Evolutionary conservation across 2,888 invertebrate species (phyloP).

Genomic region (Andrena minutula): DNA sequence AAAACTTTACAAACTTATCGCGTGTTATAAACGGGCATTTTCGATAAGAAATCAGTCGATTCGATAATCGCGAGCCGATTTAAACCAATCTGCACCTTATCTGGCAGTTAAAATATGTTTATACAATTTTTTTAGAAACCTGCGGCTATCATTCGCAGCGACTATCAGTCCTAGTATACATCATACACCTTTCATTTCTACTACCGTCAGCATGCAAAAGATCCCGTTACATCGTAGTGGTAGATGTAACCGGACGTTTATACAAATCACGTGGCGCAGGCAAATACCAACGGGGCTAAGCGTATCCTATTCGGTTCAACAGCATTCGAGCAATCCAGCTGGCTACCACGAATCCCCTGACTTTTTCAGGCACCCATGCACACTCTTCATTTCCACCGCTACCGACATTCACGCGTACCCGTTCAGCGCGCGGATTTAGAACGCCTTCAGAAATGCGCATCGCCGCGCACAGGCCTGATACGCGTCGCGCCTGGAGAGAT

Average conservation of each 20-base stretch:
- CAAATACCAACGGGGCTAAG: not conserved
- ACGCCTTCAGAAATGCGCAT: slow-evolving; percentile 36
- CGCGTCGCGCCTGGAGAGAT: slow-evolving; percentile 19
- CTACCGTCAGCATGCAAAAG: not conserved
- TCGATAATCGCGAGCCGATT: not conserved
- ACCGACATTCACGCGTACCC: slow-evolving; percentile 35
- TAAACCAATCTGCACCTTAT: no score
- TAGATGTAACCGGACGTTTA: not conserved
- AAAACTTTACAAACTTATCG: not conserved
- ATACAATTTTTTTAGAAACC: no score
- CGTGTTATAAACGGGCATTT: not conserved
- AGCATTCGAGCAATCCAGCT: slow-evolving; percentile 27
- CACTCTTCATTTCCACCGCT: slow-evolving; percentile 34
- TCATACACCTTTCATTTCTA: not conserved
- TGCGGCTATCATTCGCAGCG: no score
- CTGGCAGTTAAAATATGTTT: no score
- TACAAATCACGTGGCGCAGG: not conserved
- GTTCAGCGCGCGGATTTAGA: slow-evolving; percentile 29
- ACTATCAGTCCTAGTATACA: no score
- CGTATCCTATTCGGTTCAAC: slow-evolving; percentile 24
- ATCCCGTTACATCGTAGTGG: not conserved
- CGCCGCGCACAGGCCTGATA: slow-evolving; percentile 12
- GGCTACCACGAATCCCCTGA: slow-evolving; percentile 9
- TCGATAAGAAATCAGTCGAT: not conserved
- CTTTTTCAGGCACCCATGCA: slow-evolving; percentile 20